Base-by-base conservation (phyloP, 2,113 vertebrate genomes). In the Pycnonotus jocosus region DNA sequence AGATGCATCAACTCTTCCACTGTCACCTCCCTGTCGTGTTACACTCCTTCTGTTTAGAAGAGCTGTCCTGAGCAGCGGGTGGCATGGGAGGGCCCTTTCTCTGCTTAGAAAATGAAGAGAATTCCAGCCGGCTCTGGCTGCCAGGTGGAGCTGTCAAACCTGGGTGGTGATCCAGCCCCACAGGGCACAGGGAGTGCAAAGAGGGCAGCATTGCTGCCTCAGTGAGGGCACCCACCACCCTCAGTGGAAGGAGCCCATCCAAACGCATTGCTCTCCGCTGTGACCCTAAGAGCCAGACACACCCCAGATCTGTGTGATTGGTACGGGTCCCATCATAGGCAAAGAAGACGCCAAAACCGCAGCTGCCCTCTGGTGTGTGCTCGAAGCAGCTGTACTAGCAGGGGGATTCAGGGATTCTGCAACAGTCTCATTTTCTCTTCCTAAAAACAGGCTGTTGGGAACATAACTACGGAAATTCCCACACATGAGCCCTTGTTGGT, bases 371-470 rank as follows among this genome's bases (percentile, higher is more conserved):
- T 90, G 83, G 45, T 42, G 58, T 16, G 28, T 0, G 6, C 44
- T 51, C 66, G 66, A 72, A 82, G 74, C 87, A 91, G 90, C 84
- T 77, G 84, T 66, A 37, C 8, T 71, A 87, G 74, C 38, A 80
- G 94, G 95, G 91, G 81, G 81, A 91, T 94, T 96, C 84, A 62
- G 42, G 20, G 58, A 92, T 93, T 95, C 95, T 84, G 91, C 92
- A 95, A 92, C 1, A 89, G 45, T 30, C 51, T 79, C 28, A 24
- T 51, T 81, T 86, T 92, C 15, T 58, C n/a, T 83, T 57, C 61
- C 54, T 64, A 73, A 91, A 78, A 95, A 51, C 71, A 38, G 9
- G 17, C 50, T 77, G 27, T 31, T 93, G 78, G 64, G 84, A 95
- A 40, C 30, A 37, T 10, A 94, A 73, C 45, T 65, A 28, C 0